These are phyloP conservation scores for Leucopsar rothschildi DNA, from an alignment of 2,113 vertebrate species.

Conservation along the genomic window DNA sequence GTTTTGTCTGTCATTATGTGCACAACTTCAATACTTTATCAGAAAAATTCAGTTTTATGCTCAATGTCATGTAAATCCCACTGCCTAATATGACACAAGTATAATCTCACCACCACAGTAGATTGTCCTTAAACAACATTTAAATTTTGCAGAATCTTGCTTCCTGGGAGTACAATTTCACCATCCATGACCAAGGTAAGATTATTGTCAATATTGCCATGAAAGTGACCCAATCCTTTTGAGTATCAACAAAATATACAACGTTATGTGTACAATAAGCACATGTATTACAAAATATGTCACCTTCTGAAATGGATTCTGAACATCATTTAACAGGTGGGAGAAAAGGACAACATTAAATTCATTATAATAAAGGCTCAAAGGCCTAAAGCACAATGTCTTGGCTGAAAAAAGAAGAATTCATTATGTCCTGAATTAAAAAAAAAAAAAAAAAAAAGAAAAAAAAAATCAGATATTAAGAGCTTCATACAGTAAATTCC, in stretches of 20 bases:
- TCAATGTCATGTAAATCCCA: neutral
- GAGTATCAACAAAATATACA: neutral
- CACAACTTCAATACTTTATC: neutral
- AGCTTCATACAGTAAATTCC: neutral
- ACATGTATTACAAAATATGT: neutral
- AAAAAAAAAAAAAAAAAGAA: neutral
- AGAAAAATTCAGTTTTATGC: neutral
- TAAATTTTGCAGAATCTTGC: neutral
- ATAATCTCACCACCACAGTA: neutral
- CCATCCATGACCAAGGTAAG: neutral
- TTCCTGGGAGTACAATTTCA: neutral
- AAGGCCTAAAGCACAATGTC: neutral
- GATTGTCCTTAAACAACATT: neutral
- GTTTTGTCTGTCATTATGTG: neutral
- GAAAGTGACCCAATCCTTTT: neutral
- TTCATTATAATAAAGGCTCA: conserved; percentile 8
- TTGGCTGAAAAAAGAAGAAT: neutral
- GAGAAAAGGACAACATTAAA: neutral
- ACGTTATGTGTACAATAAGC: neutral
- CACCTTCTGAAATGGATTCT: conserved; percentile 22
- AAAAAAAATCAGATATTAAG: neutral
- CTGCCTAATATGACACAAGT: neutral
- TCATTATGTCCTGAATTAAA: neutral
- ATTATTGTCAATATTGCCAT: neutral
- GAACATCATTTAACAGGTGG: neutral